Evolutionary conservation across 2,113 vertebrate species (phyloP), one percentile per base, ranked within the genome.

Genomic region (Nanger granti): DNA sequence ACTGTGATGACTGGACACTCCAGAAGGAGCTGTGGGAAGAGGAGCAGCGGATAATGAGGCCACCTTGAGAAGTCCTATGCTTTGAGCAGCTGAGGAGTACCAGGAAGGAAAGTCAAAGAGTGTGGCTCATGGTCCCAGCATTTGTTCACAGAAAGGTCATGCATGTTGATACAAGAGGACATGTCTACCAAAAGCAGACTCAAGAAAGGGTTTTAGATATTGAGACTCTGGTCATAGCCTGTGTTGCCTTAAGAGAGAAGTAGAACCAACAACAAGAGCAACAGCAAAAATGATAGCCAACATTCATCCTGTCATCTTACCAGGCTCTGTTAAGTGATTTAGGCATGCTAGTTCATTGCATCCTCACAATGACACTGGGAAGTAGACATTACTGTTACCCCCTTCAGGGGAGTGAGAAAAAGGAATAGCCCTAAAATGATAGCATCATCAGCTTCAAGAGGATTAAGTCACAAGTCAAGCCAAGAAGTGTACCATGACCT

Each of bases 1-100:
- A 64, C 79, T 7, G 64, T 96, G 98, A 98, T 55, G 96, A 82
- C 90, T 49, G 92, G 97, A 89, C 92, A 62, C 92, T 97, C 87
- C 49, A 66, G 59, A 92, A 92, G 62, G 59, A 96, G n/a, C 66
- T 59, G 26, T 62, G 54, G 52, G 69, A 87, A 95, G 64, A 55
- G 93, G 73, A 66, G 37, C 5, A 31, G n/a, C 20, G 26, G 69
- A 86, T 92, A 96, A 95, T 31, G 95, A 97, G 95, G 92, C 90
- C 93, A 94, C 86, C 73, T 96, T 86, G 93, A 95, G 54, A 83
- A 95, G 73, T 87, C 76, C 54, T 64, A 41, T 24, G 59, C 66
- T 20, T 41, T 66, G 92, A 54, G 29, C 69, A 97, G 73, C 91
- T 64, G 69, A 84, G 37, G 34, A 92, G 15, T 84, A 79, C 31